These are phyloP conservation scores for Muscidifurax raptorellus DNA, from an alignment of 1,140 invertebrate species.

Conservation along the genomic window DNA sequence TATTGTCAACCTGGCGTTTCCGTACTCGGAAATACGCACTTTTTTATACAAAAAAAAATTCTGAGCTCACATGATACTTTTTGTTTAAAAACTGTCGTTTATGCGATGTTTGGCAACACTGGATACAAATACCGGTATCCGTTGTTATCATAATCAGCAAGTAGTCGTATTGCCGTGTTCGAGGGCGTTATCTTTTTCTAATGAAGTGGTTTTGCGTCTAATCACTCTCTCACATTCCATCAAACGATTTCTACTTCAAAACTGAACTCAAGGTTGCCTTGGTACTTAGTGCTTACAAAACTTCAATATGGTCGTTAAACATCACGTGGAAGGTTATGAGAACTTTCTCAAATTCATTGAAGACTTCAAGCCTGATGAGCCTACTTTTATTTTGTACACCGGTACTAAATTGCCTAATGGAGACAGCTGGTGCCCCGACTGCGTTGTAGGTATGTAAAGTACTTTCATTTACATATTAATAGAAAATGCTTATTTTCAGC, in stretches of 20 bases:
- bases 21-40: too few relatives aligned
- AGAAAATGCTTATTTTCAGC: background rate
- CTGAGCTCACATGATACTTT: too few relatives aligned
- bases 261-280: background rate
- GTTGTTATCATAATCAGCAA: background rate
- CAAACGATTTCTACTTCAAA: background rate
- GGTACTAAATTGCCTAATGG: slow-evolving; percentile 81
- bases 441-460: slow-evolving; percentile 78
- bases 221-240: background rate
- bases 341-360: slow-evolving; percentile 77
- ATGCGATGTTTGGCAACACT: background rate
- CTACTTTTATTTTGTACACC: slow-evolving; percentile 80
- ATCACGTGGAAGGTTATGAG: slow-evolving; percentile 78
- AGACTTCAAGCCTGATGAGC: slow-evolving; percentile 69
- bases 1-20: too few relatives aligned
- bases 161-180: background rate
- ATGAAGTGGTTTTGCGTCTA: background rate
- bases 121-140: background rate
- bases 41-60: too few relatives aligned
- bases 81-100: background rate
- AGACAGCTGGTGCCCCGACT: slow-evolving; percentile 86
- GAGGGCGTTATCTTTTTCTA: background rate
- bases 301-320: slow-evolving; percentile 76
- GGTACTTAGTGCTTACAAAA: background rate
- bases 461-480: background rate